Evolutionary conservation across 2,113 vertebrate genomes (phyloP).

Genomic region (Pungitius pungitius): DNA sequence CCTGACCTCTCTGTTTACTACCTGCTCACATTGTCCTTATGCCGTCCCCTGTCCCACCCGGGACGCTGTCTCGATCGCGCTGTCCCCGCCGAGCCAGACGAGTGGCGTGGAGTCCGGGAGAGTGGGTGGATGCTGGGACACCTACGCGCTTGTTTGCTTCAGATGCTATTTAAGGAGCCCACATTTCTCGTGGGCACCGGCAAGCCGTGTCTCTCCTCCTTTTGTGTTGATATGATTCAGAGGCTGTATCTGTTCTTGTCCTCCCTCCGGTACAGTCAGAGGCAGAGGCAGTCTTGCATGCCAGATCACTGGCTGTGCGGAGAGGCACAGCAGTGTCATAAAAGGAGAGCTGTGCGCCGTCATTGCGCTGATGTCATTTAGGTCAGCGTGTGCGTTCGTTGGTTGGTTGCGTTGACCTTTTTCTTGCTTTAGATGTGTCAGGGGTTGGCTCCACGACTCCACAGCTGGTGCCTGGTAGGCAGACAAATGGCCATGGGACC

Average conservation of each 20-base stretch:
- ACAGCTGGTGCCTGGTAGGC: slow-evolving; percentile 48
- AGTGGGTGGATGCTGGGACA: slow-evolving; percentile 71
- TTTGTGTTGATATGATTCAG: slow-evolving; percentile 75
- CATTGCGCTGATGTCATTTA: slow-evolving; percentile 71
- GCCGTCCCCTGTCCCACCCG: slow-evolving; percentile 19
- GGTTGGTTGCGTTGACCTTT: slow-evolving; percentile 66
- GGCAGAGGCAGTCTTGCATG: slow-evolving; percentile 64
- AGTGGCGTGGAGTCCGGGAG: slow-evolving; percentile 47
- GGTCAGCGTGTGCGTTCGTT: slow-evolving; percentile 61
- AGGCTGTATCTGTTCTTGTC: slow-evolving; percentile 71
- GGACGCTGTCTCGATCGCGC: slow-evolving; percentile 17
- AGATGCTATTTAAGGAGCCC: slow-evolving; percentile 76
- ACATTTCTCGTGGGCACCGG: slow-evolving; percentile 76
- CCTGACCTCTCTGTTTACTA: slow-evolving; percentile 1
- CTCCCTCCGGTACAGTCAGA: slow-evolving; percentile 71
- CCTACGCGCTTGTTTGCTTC: slow-evolving; percentile 71
- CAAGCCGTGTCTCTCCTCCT: slow-evolving; percentile 70
- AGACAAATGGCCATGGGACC: slow-evolving; percentile 39
- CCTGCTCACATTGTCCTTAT: slow-evolving; percentile 4
- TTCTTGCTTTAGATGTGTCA: slow-evolving; percentile 59
- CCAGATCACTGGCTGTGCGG: slow-evolving; percentile 68
- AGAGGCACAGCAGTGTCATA: slow-evolving; percentile 57
- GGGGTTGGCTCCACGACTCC: slow-evolving; percentile 40
- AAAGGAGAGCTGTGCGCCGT: slow-evolving; percentile 61
- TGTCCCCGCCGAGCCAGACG: slow-evolving; percentile 53